Conservation (phyloP, 2,888 invertebrate genomes). For the Stenchaetothrips biformis region DNA sequence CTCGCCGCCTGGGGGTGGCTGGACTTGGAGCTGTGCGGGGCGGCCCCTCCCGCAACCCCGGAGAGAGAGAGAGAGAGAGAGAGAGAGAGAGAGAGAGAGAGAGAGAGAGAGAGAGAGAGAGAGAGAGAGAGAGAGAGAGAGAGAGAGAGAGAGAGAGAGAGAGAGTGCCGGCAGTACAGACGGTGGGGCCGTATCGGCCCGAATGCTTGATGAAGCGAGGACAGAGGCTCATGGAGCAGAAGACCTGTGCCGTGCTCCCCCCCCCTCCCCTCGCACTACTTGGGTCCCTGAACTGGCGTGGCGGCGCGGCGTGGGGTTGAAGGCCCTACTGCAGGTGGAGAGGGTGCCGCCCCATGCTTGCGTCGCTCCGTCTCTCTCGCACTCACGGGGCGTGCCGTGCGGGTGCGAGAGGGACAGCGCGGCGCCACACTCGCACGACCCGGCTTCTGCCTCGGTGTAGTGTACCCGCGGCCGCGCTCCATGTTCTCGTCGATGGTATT, state of each 20-base stretch:
- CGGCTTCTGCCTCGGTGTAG: too few relatives aligned
- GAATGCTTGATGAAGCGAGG: background rate
- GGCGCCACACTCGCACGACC: too few relatives aligned
- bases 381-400: background rate
- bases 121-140: background rate
- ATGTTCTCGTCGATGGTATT: too few relatives aligned
- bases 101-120: background rate
- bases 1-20: background rate
- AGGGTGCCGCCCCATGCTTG: background rate
- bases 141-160: background rate
- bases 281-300: background rate
- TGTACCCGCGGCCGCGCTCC: too few relatives aligned
- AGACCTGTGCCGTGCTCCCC: background rate
- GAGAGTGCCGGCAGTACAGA: background rate
- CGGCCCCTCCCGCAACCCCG: too few relatives aligned
- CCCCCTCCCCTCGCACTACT: background rate
- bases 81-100: background rate
- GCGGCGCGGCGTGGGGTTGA: background rate
- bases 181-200: background rate
- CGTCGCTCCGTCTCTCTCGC: background rate
- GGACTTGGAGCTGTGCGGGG: background rate
- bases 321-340: background rate
- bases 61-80: too few relatives aligned
- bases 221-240: background rate
- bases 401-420: background rate